Percentiles rank a stretch among this genome's conserved stretches.
Evolutionary conservation across 2,888 invertebrate species (phyloP).

Genomic region (Drosophila leonis): DNA sequence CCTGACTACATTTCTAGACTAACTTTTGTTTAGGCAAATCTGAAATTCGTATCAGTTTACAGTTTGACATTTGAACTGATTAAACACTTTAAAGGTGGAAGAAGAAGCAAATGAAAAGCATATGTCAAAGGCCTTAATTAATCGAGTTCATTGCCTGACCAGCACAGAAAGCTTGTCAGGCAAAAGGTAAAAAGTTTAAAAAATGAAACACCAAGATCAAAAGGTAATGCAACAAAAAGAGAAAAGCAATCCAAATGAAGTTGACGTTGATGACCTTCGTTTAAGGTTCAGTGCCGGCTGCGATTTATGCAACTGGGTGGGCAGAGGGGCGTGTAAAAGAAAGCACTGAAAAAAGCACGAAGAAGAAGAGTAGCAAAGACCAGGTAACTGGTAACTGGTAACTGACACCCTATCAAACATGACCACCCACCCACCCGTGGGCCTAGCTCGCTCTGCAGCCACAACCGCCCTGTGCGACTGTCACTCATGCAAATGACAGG

Average conservation of each 20-base stretch:
- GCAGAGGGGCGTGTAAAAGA: conserved; percentile 36
- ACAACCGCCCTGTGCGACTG: conserved; percentile 20
- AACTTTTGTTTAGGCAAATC: neutral
- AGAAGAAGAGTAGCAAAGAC: conserved; percentile 16
- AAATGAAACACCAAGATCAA: conserved; percentile 17
- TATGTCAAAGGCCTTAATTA: conserved; percentile 72
- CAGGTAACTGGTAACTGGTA: conserved; percentile 57
- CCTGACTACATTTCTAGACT: neutral
- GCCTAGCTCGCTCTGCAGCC: conserved; percentile 13
- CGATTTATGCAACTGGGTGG: conserved; percentile 53
- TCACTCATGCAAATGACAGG: conserved; percentile 79
- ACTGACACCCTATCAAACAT: conserved; percentile 65
- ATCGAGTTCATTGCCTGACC: conserved; percentile 73
- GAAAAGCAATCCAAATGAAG: conserved; percentile 51
- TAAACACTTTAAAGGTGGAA: neutral
- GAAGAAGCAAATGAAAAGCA: conserved; percentile 12
- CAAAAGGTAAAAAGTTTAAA: conserved; percentile 21
- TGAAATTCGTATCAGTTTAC: conserved; percentile 7
- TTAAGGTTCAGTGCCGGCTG: conserved; percentile 62
- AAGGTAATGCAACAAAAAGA: conserved; percentile 25
- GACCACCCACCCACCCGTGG: conserved; percentile 9
- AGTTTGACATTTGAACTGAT: conserved; percentile 58
- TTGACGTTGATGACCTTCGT: conserved; percentile 74
- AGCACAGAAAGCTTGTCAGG: conserved; percentile 30
- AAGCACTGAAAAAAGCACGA: conserved; percentile 6